These are phyloP conservation scores for Xenopus laevis DNA, from an alignment of 2,113 vertebrate species.

Conservation along the genomic window DNA sequence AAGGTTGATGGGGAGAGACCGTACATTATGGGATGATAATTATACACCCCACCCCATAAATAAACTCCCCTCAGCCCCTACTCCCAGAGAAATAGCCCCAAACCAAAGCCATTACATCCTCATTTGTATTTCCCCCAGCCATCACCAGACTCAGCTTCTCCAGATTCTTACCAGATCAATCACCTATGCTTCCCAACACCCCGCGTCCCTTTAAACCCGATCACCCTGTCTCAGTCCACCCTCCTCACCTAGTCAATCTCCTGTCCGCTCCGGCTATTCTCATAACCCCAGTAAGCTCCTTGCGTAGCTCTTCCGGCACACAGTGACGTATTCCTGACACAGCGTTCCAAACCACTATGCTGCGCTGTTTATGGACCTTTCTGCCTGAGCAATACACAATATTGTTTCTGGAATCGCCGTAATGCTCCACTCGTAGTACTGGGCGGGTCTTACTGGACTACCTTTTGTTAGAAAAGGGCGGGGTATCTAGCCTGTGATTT, in stretches of 20 bases:
- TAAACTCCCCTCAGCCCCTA: too few species aligned
- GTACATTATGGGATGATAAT: too few species aligned
- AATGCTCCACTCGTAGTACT: neutral
- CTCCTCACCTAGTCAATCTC: neutral
- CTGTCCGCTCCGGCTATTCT: neutral
- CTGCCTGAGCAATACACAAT: neutral
- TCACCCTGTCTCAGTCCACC: too few species aligned
- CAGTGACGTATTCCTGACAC: neutral
- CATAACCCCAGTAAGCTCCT: neutral
- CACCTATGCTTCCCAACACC: too few species aligned
- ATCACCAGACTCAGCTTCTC: too few species aligned
- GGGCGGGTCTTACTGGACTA: neutral
- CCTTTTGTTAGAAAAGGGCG: neutral
- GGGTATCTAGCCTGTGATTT: neutral
- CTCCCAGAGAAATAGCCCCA: too few species aligned
- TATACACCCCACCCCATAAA: too few species aligned
- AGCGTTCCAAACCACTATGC: neutral
- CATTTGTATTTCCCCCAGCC: too few species aligned
- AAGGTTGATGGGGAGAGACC: too few species aligned
- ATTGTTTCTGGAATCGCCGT: neutral
- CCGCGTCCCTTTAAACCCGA: neutral
- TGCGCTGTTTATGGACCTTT: neutral
- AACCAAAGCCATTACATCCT: too few species aligned
- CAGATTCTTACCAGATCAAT: too few species aligned
- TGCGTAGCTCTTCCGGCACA: conserved; percentile 15